Base-by-base conservation (phyloP, 2,797 vertebrate species). In the Netta rufina region DNA sequence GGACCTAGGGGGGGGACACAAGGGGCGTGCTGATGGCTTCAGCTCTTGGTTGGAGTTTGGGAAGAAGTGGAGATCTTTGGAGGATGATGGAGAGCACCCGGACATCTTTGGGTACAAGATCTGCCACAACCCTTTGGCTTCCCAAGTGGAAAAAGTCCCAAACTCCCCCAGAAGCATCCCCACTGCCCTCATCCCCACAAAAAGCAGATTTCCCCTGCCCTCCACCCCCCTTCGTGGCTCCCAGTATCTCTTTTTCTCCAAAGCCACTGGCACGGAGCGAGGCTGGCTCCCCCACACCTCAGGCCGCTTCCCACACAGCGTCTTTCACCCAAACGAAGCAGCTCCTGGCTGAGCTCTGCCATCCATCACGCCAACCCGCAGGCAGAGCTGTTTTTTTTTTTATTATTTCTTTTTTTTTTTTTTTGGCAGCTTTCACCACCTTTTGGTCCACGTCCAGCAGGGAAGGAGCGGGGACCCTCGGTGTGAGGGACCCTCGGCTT, bases 241-340 rank as follows among this genome's bases (percentile, higher is more conserved):
- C 81, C 0, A 0, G 74, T 47, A 64, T 28, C 74, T 93, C 3
- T 0, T 41, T 84, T 45, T 75, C 90, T 89, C 83, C 11, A 10
- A 82, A 92, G 79, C 86, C 8, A 5, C 88, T 72, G 92, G 88
- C 76, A 91, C 64, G 80, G 71, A 91, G 67, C 76, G 1, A 1
- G 91, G 82, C 84, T 93, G 65, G 81, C 89, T 96, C 96, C 93
- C 94, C 93, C 97, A 93, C 96, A 96, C 94, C 93, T 94, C 87
- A 93, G 82, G 84, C n/a, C 83, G 85, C 95, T 93, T 93, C 96
- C 96, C 94, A 96, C 97, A 9, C 95, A 72, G 76, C 84, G 92
- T 95, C 92, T 96, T 96, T 95, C 95, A 97, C 96, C 93, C 92
- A 94, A 94, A 95, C 94, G 30, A 87, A 94, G 78, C 91, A 79